phyloP scores from a whole-genome alignment of 2,888 invertebrate species.

The Amphipyra berbera region DNA sequence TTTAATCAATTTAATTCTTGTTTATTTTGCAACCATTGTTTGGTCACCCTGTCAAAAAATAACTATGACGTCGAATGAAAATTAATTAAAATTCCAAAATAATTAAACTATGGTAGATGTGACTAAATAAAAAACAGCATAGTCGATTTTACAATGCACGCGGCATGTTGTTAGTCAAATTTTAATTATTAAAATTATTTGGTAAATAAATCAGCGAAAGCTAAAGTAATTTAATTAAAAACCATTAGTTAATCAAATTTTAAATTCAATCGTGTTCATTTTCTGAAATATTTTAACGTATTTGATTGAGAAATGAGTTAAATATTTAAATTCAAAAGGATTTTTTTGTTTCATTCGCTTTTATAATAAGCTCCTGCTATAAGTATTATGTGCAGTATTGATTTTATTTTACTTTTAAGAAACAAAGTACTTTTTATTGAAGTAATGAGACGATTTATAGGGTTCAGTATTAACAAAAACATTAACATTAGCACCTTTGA shows the following conservation, averaged over 20 bases:
- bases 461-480: too few species aligned
- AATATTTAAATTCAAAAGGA: not conserved
- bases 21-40: too few species aligned
- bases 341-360: constrained; percentile 2
- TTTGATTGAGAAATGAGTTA: constrained; percentile 5
- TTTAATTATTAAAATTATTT: constrained; percentile 10
- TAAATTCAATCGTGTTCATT: constrained; percentile 22
- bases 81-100: too few species aligned
- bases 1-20: too few species aligned
- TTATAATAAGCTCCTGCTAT: not conserved
- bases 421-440: too few species aligned
- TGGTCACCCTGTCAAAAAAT: too few species aligned
- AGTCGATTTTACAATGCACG: not conserved
- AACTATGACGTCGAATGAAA: too few species aligned
- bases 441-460: too few species aligned
- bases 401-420: not conserved
- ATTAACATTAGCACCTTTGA: too few species aligned
- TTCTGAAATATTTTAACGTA: constrained; percentile 1
- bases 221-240: constrained; percentile 21
- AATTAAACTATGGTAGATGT: not conserved
- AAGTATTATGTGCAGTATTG: not conserved
- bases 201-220: constrained; percentile 11
- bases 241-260: constrained; percentile 17
- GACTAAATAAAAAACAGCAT: not conserved
- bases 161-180: not conserved